Conservation (phyloP, 1,140 invertebrate genomes). For the Asobara japonica region DNA sequence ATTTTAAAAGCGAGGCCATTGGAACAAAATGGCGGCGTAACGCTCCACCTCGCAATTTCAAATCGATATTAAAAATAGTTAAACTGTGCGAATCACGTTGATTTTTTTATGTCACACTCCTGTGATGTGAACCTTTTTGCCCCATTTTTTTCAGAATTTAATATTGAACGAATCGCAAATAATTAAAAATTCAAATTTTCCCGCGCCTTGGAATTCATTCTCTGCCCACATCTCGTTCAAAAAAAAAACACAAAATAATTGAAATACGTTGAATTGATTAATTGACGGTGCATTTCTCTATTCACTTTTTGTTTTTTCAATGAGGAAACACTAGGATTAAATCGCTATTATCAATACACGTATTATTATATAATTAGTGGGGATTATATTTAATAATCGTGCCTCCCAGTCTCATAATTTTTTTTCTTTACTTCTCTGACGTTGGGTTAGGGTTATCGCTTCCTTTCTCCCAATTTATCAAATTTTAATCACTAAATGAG, state of each 20-base stretch:
- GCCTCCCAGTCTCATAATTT: background rate
- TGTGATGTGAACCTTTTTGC: no score
- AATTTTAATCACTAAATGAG: background rate
- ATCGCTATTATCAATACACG: background rate
- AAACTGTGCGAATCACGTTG: no score
- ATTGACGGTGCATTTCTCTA: background rate
- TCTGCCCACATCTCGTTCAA: no score
- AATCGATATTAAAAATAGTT: no score
- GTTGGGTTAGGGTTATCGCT: background rate
- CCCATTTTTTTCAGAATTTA: no score
- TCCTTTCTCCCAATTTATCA: background rate
- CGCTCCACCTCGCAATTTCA: no score
- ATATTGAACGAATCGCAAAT: no score
- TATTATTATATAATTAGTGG: background rate
- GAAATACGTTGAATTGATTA: background rate
- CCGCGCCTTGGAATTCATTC: no score
- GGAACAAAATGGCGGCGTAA: no score
- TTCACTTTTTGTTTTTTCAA: background rate
- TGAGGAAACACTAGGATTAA: conserved; percentile 1
- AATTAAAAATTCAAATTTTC: no score
- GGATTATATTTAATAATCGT: background rate
- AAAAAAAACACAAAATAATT: background rate
- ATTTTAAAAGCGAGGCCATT: no score
- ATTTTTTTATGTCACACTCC: no score
- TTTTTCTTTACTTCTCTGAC: background rate